These are phyloP conservation scores for Caenorhabditis zanzibari DNA, from an alignment of 2,888 invertebrate genomes.

Conservation along the genomic window DNA sequence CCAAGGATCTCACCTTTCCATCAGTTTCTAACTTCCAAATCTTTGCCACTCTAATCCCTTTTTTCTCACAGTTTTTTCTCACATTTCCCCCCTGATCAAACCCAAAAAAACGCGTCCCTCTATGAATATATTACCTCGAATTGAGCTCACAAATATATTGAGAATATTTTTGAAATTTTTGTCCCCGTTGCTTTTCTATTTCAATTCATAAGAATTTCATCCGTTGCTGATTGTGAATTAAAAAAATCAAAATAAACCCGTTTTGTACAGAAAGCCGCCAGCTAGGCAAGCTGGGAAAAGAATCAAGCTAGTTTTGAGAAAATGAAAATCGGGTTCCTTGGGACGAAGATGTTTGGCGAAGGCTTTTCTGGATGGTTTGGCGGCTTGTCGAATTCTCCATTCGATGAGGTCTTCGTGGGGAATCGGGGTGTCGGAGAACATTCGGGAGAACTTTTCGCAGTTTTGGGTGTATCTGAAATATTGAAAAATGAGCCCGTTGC, in stretches of 20 bases:
- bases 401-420: conserved; percentile 48
- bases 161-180: neutral
- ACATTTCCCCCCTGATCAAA: conserved; percentile 1
- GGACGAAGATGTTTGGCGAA: conserved; percentile 55
- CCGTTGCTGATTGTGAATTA: too few species aligned
- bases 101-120: too few species aligned
- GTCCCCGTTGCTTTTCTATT: neutral
- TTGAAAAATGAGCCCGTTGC: too few species aligned
- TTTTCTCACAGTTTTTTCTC: conserved; percentile 11
- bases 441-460: conserved; percentile 60
- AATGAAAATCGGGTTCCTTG: conserved; percentile 42
- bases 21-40: neutral
- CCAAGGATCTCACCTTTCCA: neutral
- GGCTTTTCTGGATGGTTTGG: conserved; percentile 43
- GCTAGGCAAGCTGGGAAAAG: conserved; percentile 11
- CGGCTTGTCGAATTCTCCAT: conserved; percentile 55
- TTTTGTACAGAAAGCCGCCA: conserved; percentile 1
- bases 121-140: too few species aligned
- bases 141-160: too few species aligned
- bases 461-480: conserved; percentile 62
- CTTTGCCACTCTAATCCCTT: neutral
- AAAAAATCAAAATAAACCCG: neutral
- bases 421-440: conserved; percentile 61
- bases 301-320: conserved; percentile 12
- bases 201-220: too few species aligned